A percentile compares a stretch with the other conserved stretches of the same genome.
phyloP scores from a whole-genome alignment of 2,113 vertebrate genomes.

The Ciconia stormi region DNA sequence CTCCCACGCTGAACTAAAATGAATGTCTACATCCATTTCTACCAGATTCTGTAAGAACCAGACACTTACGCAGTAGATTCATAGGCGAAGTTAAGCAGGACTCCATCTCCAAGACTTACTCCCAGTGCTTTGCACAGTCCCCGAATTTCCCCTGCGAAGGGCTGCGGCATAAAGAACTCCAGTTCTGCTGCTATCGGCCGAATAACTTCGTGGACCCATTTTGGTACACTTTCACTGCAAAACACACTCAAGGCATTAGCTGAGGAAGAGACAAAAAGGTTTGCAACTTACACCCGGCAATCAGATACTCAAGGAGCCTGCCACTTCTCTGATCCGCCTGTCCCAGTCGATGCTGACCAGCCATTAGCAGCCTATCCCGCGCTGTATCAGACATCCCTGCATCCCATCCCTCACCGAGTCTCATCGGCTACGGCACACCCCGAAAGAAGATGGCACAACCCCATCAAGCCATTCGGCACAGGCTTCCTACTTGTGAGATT shows the following conservation, averaged over 20 bases:
- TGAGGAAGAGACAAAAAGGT: no score
- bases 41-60: background rate
- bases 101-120: slow-evolving; percentile 72
- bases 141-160: slow-evolving; percentile 81
- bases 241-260: background rate
- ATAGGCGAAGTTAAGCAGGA: slow-evolving; percentile 90
- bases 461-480: rapidly evolving
- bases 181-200: slow-evolving; percentile 64
- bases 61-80: slow-evolving; percentile 87
- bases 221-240: slow-evolving; percentile 80
- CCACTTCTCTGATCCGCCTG: rapidly evolving
- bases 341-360: rapidly evolving
- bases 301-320: rapidly evolving
- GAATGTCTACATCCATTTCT: rapidly evolving
- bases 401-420: background rate
- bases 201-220: slow-evolving; percentile 81
- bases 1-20: rapidly evolving
- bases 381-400: background rate
- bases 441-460: no score
- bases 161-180: slow-evolving; percentile 77
- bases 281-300: rapidly evolving
- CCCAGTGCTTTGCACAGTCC: slow-evolving; percentile 77
- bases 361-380: rapidly evolving
- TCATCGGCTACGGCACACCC: rapidly evolving
- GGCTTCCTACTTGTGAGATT: rapidly evolving